These are phyloP conservation scores for Agrilus planipennis DNA, from an alignment of 1,140 invertebrate species.

Conservation along the genomic window DNA sequence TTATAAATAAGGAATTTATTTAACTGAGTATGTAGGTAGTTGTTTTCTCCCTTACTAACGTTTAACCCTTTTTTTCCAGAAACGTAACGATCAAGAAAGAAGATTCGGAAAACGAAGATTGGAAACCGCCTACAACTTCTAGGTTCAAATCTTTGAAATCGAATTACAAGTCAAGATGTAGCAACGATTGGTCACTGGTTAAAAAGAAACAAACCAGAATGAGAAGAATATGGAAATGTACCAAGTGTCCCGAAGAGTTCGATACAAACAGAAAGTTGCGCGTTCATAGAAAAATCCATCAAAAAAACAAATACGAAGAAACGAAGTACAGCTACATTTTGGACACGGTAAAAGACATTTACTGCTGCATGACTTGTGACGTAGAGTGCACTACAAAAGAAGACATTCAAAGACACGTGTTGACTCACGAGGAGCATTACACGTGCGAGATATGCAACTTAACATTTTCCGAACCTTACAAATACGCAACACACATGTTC, in stretches of 20 bases:
- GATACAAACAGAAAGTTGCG: slow-evolving; percentile 9
- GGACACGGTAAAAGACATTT: neutral
- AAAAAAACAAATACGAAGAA: slow-evolving; percentile 5
- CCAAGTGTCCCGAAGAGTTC: slow-evolving; percentile 15
- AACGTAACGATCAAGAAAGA: slow-evolving; percentile 1
- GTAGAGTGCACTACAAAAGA: neutral
- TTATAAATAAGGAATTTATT: slow-evolving; percentile 5
- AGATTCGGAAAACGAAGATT: neutral
- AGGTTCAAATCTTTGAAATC: no score
- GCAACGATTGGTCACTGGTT: no score
- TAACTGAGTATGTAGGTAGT: neutral
- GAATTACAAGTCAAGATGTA: no score
- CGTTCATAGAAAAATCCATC: slow-evolving; percentile 15
- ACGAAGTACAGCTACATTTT: neutral
- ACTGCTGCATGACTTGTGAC: slow-evolving; percentile 6
- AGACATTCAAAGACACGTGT: slow-evolving; percentile 5
- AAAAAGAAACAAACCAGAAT: neutral
- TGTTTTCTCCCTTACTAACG: neutral
- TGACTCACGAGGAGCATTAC: slow-evolving; percentile 3
- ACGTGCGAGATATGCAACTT: neutral
- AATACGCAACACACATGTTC: slow-evolving; percentile 2
- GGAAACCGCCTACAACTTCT: neutral
- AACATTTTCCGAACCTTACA: neutral
- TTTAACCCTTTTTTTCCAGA: slow-evolving; percentile 1
- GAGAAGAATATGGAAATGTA: slow-evolving; percentile 13